Conservation (phyloP, 2,113 vertebrate species). For the Chlorocebus sabaeus region DNA sequence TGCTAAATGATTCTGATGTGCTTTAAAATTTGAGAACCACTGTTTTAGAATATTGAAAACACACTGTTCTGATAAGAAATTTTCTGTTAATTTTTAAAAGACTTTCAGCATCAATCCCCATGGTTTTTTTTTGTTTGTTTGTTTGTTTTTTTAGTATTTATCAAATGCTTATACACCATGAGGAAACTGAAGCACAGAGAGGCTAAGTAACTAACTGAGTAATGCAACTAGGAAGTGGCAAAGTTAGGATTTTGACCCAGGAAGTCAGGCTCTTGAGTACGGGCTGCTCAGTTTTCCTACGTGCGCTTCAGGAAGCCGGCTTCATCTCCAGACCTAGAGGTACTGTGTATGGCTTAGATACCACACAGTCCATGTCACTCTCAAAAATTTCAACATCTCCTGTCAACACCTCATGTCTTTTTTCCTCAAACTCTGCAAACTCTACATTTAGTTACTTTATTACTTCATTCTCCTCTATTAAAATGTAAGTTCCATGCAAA, state of each 20-base stretch:
- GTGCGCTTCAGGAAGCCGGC: neutral
- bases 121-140: rapidly evolving
- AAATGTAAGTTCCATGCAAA: neutral
- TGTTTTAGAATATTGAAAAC: neutral
- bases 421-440: neutral
- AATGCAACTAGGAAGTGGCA: neutral
- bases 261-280: neutral
- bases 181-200: neutral
- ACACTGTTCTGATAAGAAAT: neutral
- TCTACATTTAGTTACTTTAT: neutral
- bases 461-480: neutral
- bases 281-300: neutral
- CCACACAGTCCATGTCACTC: neutral
- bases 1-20: neutral
- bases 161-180: neutral
- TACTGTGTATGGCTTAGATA: neutral
- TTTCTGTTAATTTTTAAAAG: neutral
- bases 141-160: neutral
- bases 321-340: neutral
- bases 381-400: neutral
- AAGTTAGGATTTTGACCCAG: neutral
- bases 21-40: neutral
- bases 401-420: neutral
- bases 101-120: neutral
- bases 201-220: neutral